Evolutionary conservation across 2,888 invertebrate species (phyloP).

Genomic region (Bunonema sp.): DNA sequence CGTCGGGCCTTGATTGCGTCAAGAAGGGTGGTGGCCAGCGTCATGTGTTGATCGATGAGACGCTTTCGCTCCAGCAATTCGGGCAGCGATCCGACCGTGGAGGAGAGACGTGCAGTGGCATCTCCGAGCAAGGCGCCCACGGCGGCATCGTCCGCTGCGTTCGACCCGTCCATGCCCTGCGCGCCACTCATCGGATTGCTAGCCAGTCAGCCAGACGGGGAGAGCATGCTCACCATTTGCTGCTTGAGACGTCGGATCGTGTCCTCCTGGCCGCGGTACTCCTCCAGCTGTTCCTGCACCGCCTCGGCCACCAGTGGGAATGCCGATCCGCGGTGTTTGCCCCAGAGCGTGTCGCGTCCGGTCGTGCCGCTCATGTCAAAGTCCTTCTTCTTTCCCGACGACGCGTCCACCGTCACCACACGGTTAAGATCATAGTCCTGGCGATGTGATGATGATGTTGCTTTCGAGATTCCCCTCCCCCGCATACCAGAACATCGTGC

Average conservation of each 20-base stretch:
- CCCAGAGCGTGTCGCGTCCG: conserved; percentile 70
- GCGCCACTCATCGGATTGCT: not conserved
- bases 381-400: conserved; percentile 59
- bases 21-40: conserved; percentile 67
- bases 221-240: conserved; percentile 66
- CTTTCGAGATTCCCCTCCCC: not conserved
- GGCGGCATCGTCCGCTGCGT: conserved; percentile 71
- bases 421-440: conserved; percentile 72
- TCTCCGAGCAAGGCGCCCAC: conserved; percentile 67
- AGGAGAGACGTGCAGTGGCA: conserved; percentile 71
- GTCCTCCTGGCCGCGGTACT: conserved; percentile 78
- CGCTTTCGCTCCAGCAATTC: conserved; percentile 85
- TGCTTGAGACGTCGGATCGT: conserved; percentile 85
- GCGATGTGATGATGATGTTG: not conserved
- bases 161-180: conserved; percentile 56
- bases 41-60: conserved; percentile 94
- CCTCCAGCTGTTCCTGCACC: conserved; percentile 90
- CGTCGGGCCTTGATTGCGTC: conserved; percentile 57
- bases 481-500: conserved; percentile 67
- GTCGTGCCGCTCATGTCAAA: conserved; percentile 70
- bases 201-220: too few species aligned
- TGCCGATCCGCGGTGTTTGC: conserved; percentile 55
- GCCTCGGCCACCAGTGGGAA: conserved; percentile 75
- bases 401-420: conserved; percentile 59
- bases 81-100: conserved; percentile 76